Evolutionary conservation across 1,140 invertebrate species (phyloP).

Genomic region (Drosophila tristis): DNA sequence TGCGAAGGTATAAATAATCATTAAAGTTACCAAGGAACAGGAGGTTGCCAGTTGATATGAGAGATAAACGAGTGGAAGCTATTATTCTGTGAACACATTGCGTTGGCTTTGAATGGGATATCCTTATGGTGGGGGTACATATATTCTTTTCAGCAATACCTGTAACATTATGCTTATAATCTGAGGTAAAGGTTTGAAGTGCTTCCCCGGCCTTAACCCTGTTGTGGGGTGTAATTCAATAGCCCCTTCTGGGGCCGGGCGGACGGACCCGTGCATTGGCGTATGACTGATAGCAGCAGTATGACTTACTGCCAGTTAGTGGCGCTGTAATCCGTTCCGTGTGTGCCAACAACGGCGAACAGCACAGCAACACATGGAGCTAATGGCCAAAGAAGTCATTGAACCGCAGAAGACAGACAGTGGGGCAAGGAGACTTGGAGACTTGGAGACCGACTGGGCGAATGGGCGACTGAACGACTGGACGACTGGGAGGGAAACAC

Average conservation of each 20-base stretch:
- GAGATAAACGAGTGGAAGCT: slow-evolving; percentile 15
- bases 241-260: slow-evolving; percentile 14
- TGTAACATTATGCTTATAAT: no score
- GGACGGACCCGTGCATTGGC: slow-evolving; percentile 61
- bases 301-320: slow-evolving; percentile 49
- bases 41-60: slow-evolving; percentile 6
- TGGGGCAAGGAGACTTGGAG: slow-evolving; percentile 33
- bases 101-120: background rate
- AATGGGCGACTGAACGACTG: no score
- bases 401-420: slow-evolving; percentile 52
- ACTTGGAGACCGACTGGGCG: slow-evolving; percentile 1
- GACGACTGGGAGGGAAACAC: no score
- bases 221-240: slow-evolving; percentile 73
- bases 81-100: background rate
- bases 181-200: background rate
- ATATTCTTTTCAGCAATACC: background rate
- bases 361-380: slow-evolving; percentile 16
- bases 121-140: background rate
- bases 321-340: slow-evolving; percentile 45
- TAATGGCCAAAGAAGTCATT: slow-evolving; percentile 70
- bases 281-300: slow-evolving; percentile 75
- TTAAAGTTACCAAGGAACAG: background rate
- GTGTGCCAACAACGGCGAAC: slow-evolving; percentile 36
- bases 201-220: slow-evolving; percentile 1
- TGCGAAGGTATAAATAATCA: slow-evolving; percentile 4